Evolutionary conservation across 2,113 vertebrate genomes (phyloP), one percentile per base, ranked within the genome.

Genomic region (Mohoua ochrocephala): DNA sequence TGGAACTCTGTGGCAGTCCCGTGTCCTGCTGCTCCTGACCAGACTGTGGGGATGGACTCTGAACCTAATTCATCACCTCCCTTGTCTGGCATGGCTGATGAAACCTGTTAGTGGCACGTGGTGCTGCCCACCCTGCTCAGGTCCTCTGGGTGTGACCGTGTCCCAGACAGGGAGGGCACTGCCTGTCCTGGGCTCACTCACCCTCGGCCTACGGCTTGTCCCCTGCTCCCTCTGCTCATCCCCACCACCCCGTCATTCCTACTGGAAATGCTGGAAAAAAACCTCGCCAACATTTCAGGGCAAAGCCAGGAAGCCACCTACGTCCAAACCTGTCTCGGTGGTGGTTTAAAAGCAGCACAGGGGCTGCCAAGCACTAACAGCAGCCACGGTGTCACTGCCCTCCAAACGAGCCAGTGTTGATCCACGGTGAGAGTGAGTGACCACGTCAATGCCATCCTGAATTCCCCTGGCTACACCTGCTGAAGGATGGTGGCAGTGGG

Each of bases 371-470:
- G 33, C n/a, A 33, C n/a, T 11, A 22, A 12, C 42, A 70, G 42
- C 24, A 75, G 42, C 54, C 9, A 0, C 6, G 15, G 65, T 0
- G 1, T 42, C 60, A 31, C 70, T 1, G 1, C 52, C 75, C 75
- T 74, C 47, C 57, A 67, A 57, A 17, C 0, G 3, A 79, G 76
- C 31, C 87, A 22, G n/a, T 10, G 22, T 11, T 39, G 42, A 73
- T 42, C 31, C 1, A 1, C 15, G 28, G 21, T 22, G 52, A 71
- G 22, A 80, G 15, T 11, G 45, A 49, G 16, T 23, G 42, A 24
- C 24, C 23, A 7, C 49, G 44, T 45, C 63, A 83, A 61, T 63
- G 69, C n/a, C 59, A 16, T 13, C 16, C 68, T 64, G 35, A 80
- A 76, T 53, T 76, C 37, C 44, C 71, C 45, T 35, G 60, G 17